Evolutionary conservation across 2,888 invertebrate species (phyloP).

Genomic region (Resseliella maxima): DNA sequence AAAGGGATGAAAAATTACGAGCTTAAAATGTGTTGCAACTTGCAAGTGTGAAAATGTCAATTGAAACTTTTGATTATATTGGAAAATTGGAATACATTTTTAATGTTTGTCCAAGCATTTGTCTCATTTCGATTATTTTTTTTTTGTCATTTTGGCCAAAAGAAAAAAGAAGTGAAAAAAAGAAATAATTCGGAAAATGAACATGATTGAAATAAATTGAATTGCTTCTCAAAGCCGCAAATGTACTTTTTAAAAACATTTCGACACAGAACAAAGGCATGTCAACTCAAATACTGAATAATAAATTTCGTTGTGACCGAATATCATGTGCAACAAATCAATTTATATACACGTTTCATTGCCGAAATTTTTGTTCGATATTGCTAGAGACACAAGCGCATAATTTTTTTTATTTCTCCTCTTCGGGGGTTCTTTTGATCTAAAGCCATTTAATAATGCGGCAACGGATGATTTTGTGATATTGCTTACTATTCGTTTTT

Average conservation of each 20-base stretch:
- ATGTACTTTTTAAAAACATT: background rate
- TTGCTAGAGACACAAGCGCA: background rate
- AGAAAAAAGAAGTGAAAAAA: background rate
- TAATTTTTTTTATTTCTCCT: too few relatives aligned
- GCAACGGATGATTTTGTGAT: slow-evolving; percentile 1
- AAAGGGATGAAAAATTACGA: too few relatives aligned
- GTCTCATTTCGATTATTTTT: too few relatives aligned
- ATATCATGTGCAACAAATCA: slow-evolving; percentile 7
- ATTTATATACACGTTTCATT: background rate
- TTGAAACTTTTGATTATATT: too few relatives aligned
- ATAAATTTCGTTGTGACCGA: background rate
- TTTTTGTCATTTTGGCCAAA: background rate
- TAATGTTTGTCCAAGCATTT: too few relatives aligned
- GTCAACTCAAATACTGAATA: slow-evolving; percentile 34
- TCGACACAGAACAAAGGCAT: slow-evolving; percentile 7
- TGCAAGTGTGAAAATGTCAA: too few relatives aligned
- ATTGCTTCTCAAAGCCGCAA: background rate
- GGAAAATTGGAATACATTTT: too few relatives aligned
- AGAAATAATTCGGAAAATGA: background rate
- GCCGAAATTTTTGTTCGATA: slow-evolving; percentile 5
- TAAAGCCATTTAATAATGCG: background rate
- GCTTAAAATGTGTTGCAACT: too few relatives aligned
- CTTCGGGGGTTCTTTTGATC: too few relatives aligned
- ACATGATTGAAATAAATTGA: background rate
- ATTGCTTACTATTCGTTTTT: slow-evolving; percentile 28